Evolutionary conservation across 2,797 vertebrate species (phyloP).

Genomic region (Champsocephalus gunnari): DNA sequence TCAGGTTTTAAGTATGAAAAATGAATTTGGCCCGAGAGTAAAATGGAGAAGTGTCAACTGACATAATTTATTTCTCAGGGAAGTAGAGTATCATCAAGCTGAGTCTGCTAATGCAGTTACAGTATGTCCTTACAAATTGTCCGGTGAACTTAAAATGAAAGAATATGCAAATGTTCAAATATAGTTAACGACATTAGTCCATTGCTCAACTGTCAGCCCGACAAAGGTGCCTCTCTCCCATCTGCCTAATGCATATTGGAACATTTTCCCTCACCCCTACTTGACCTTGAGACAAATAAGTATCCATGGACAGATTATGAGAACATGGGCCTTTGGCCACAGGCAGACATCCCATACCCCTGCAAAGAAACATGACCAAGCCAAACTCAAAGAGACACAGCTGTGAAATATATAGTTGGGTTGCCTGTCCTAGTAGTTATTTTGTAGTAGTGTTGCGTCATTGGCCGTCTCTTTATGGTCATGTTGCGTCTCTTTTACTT

Average conservation of each 20-base stretch:
- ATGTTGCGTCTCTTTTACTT: not conserved
- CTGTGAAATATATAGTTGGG: not conserved
- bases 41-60: conserved; percentile 33
- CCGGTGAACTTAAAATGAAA: conserved; percentile 24
- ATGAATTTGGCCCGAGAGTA: conserved; percentile 41
- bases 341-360: accelerated
- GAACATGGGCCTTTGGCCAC: not conserved
- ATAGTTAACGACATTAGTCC: conserved; percentile 19
- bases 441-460: too few species aligned
- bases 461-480: not conserved
- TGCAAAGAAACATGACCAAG: not conserved
- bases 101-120: too few species aligned
- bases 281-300: conserved; percentile 51
- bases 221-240: conserved; percentile 32
- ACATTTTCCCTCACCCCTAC: conserved; percentile 6
- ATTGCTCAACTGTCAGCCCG: conserved; percentile 26
- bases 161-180: conserved; percentile 14
- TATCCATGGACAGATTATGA: conserved; percentile 5
- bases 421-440: not conserved
- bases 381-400: not conserved
- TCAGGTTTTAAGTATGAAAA: conserved; percentile 43
- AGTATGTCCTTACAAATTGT: conserved; percentile 22
- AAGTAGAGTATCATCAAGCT: conserved; percentile 17
- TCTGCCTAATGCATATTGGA: conserved; percentile 14
- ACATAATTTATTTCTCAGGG: conserved; percentile 27